Evolutionary conservation across 1,140 invertebrate species (phyloP).

Genomic region (Rhynchophorus ferrugineus): DNA sequence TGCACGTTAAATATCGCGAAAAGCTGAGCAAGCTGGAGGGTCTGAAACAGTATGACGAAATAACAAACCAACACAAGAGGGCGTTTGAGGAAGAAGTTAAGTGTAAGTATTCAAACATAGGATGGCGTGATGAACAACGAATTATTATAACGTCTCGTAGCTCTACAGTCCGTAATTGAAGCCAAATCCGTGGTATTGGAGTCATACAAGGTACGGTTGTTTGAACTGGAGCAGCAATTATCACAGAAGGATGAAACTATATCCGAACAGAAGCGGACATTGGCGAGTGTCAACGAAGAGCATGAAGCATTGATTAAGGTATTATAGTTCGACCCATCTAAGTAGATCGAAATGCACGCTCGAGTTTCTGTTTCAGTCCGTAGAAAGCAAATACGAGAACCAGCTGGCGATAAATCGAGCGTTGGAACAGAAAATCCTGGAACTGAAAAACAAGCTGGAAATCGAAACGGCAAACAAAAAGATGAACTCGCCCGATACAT

Average conservation of each 20-base stretch:
- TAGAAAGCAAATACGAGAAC: slow-evolving; percentile 64
- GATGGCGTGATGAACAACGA: not conserved
- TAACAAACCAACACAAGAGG: slow-evolving; percentile 41
- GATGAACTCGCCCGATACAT: slow-evolving; percentile 33
- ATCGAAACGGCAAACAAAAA: slow-evolving; percentile 25
- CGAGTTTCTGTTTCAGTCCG: slow-evolving; percentile 42
- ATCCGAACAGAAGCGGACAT: slow-evolving; percentile 44
- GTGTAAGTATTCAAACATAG: slow-evolving; percentile 13
- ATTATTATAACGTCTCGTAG: slow-evolving; percentile 7
- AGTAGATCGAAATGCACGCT: not conserved
- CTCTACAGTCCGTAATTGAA: slow-evolving; percentile 19
- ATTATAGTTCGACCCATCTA: no score
- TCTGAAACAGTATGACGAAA: slow-evolving; percentile 23
- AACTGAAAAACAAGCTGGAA: slow-evolving; percentile 50
- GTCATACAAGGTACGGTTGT: slow-evolving; percentile 43
- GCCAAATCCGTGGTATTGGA: slow-evolving; percentile 41
- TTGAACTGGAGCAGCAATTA: slow-evolving; percentile 45
- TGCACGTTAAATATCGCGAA: slow-evolving; percentile 45
- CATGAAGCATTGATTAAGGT: slow-evolving; percentile 19
- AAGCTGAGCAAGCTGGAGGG: slow-evolving; percentile 40
- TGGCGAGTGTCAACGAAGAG: slow-evolving; percentile 44
- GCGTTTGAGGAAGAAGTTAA: slow-evolving; percentile 42
- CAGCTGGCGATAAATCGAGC: slow-evolving; percentile 59
- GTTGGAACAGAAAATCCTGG: slow-evolving; percentile 59
- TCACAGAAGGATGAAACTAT: slow-evolving; percentile 44